Base-by-base conservation (phyloP, 2,888 invertebrate genomes). In the Drosophila ezoana region DNA sequence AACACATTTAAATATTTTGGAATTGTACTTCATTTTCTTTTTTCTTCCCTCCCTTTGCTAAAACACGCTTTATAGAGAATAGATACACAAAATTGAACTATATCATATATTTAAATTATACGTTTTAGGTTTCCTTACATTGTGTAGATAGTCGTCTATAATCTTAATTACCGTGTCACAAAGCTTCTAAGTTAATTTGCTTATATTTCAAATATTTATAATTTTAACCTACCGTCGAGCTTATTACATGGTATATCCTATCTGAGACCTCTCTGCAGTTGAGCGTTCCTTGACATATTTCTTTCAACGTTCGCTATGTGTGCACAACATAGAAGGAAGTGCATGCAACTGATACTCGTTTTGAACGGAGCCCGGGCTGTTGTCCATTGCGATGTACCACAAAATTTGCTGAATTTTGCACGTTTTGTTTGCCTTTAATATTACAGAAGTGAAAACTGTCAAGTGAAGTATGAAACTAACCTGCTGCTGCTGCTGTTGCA, bases 351-450 rank as follows among this genome's bases (percentile, higher is more conserved):
- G 62, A 63, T 53, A 44, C 51, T 43, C 10, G 41, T 28, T 51
- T 9, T 33, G n/a, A 1, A 4, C 10, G 28, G 10, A 13, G 14
- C 6, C 11, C 11, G 9, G 28, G 6, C 28, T 9, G 35, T 3
- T 10, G 28, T 20, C 32, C n/a, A 2, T 28, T 32, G 52, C 16
- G 23, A 57, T 20, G 40, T 18, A 18, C 20, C 16, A 2, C 1
- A 38, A 51, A 28, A 14, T 41, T 61, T 60, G 40, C 14, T 16
- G 38, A 51, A 61, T 59, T 71, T 51, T 37, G 66, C 71, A 71
- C 76, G 62, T 69, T 71, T 48, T 81, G 76, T 82, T 73, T 76
- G 52, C 62, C 43, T 68, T 64, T 57, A 58, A 73, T 66, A 74
- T 70, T 64, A 54, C 52, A 52, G 60, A 45, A 38, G 37, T 10